Evolutionary conservation across 2,797 vertebrate species (phyloP).

Genomic region (Micrastur ruficollis): DNA sequence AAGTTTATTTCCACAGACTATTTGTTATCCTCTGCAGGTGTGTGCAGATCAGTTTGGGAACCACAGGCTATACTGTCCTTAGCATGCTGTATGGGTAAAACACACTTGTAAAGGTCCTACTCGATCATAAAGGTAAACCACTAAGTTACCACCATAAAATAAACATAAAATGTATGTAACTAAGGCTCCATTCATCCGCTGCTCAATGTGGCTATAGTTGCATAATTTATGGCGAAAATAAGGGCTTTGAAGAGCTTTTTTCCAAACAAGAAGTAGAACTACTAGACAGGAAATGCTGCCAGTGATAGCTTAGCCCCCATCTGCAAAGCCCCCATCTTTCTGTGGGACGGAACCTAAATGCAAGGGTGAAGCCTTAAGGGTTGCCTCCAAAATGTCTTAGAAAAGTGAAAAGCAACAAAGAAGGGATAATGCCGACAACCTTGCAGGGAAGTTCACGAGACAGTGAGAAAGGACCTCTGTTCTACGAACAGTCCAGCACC

Average conservation of each 20-base stretch:
- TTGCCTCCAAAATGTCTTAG: not conserved
- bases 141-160: not conserved
- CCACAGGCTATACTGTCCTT: not conserved
- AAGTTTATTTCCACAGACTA: not conserved
- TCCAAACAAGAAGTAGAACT: not conserved
- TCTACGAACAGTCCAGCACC: not conserved
- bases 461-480: not conserved
- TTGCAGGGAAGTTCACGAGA: not conserved
- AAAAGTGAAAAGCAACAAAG: not conserved
- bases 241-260: not conserved
- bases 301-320: not conserved
- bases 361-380: not conserved
- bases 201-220: not conserved
- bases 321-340: not conserved
- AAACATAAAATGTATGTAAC: fast-evolving
- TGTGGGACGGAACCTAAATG: not conserved
- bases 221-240: not conserved
- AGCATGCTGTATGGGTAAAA: not conserved
- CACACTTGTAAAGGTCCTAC: not conserved
- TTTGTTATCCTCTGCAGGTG: not conserved
- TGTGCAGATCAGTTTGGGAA: not conserved
- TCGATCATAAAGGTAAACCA: not conserved
- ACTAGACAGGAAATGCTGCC: not conserved
- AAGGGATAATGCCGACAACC: not conserved
- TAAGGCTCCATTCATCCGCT: not conserved